phyloP scores from a whole-genome alignment of 2,888 invertebrate species.

The Hypomecis atomaria region DNA sequence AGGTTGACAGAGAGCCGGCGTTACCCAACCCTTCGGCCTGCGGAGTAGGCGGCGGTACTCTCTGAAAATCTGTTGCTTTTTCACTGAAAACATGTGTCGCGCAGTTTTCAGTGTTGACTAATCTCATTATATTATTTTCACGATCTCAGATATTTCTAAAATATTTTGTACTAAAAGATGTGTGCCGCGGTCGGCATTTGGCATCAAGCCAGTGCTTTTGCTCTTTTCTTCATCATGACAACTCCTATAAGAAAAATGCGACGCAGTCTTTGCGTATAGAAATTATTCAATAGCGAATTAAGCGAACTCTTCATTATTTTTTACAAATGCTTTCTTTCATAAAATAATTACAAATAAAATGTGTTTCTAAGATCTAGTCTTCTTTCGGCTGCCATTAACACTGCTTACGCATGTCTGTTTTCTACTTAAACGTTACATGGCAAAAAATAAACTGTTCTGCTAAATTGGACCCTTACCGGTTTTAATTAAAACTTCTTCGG shows the following conservation, averaged over 20 bases:
- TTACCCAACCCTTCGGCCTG: slow-evolving; percentile 13
- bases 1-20: neutral
- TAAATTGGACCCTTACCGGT: slow-evolving; percentile 37
- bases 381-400: slow-evolving; percentile 47
- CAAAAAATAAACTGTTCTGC: slow-evolving; percentile 23
- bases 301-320: slow-evolving; percentile 20
- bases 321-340: slow-evolving; percentile 13
- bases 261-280: slow-evolving; percentile 55
- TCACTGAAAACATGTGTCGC: slow-evolving; percentile 42
- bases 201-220: slow-evolving; percentile 76
- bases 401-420: slow-evolving; percentile 51
- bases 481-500: slow-evolving; percentile 29
- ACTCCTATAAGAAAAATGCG: slow-evolving; percentile 69
- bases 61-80: slow-evolving; percentile 43
- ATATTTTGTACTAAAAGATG: slow-evolving; percentile 75
- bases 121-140: slow-evolving; percentile 38
- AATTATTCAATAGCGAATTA: slow-evolving; percentile 47
- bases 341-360: slow-evolving; percentile 7
- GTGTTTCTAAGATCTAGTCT: slow-evolving; percentile 18
- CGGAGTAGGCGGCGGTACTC: slow-evolving; percentile 17
- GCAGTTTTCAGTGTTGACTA: slow-evolving; percentile 38
- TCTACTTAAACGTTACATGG: slow-evolving; percentile 37
- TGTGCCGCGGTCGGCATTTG: slow-evolving; percentile 74
- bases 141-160: slow-evolving; percentile 70
- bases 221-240: slow-evolving; percentile 77